phyloP scores from a whole-genome alignment of 2,888 invertebrate genomes.

The Cryptocephalus moraei region DNA sequence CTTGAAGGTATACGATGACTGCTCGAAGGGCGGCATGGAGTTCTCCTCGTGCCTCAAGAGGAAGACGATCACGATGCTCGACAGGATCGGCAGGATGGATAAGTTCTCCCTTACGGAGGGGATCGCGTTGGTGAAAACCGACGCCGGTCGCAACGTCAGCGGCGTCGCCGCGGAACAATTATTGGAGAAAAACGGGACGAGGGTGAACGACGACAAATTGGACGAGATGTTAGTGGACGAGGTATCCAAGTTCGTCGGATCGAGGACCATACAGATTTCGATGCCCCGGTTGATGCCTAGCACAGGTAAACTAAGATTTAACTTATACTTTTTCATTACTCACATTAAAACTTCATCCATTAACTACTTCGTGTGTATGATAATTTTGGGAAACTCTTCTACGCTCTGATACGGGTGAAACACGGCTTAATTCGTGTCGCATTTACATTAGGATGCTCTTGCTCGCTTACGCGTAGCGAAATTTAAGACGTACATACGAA shows the following conservation, averaged over 20 bases:
- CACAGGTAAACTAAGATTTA: too few species aligned
- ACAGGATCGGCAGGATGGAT: constrained; percentile 63
- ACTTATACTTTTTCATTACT: too few species aligned
- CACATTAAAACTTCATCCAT: too few species aligned
- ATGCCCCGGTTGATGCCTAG: constrained; percentile 41
- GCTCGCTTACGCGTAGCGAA: too few species aligned
- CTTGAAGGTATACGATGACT: constrained; percentile 68
- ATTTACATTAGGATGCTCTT: too few species aligned
- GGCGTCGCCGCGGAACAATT: constrained; percentile 28
- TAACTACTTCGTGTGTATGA: too few species aligned
- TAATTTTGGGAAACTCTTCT: too few species aligned
- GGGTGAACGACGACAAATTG: constrained; percentile 39
- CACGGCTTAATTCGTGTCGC: too few species aligned
- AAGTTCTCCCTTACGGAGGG: constrained; percentile 53
- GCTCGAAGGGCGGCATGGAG: constrained; percentile 53
- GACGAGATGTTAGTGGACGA: constrained; percentile 62
- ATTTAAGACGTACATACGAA: too few species aligned
- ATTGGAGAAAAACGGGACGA: not conserved
- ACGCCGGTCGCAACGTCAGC: constrained; percentile 30
- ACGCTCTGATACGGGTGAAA: too few species aligned
- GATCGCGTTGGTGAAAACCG: constrained; percentile 52
- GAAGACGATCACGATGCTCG: constrained; percentile 70
- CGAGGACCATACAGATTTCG: constrained; percentile 65
- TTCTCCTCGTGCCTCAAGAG: constrained; percentile 69
- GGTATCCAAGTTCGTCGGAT: constrained; percentile 59